These are phyloP conservation scores for Serilophus lunatus DNA, from an alignment of 2,113 vertebrate genomes.

Conservation along the genomic window DNA sequence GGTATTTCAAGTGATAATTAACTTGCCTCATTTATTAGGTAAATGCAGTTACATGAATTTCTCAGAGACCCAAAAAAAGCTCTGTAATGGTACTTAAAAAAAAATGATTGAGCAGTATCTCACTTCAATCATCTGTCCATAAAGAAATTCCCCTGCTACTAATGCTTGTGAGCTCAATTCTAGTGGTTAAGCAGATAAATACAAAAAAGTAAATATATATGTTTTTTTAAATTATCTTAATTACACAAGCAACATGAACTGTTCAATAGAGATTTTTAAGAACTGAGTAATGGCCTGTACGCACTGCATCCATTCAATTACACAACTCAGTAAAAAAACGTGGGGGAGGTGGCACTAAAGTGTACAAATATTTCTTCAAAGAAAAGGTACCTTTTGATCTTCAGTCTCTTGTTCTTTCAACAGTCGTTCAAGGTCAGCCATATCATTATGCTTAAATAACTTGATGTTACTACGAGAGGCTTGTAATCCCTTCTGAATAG, in stretches of 20 bases:
- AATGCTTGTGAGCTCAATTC: neutral
- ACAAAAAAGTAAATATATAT: neutral
- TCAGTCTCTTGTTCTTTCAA: slow-evolving; percentile 93
- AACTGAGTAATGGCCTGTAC: neutral
- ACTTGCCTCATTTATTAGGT: neutral
- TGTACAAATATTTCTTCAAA: slow-evolving; percentile 38
- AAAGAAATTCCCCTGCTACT: neutral
- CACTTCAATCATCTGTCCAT: neutral
- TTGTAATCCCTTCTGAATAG: slow-evolving; percentile 96
- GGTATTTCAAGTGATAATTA: neutral
- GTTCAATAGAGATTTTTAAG: neutral
- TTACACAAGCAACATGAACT: neutral
- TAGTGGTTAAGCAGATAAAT: neutral
- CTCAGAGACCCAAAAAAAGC: neutral
- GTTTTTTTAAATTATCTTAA: neutral
- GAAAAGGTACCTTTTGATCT: slow-evolving; percentile 87
- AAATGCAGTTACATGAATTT: neutral
- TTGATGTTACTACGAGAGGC: slow-evolving; percentile 95
- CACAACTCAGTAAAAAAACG: neutral
- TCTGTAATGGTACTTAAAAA: neutral
- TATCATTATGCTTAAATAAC: slow-evolving; percentile 95
- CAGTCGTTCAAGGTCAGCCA: slow-evolving; percentile 89
- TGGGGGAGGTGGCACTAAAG: neutral
- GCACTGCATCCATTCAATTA: neutral
- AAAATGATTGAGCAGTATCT: neutral